Percentiles rank a stretch among this genome's conserved stretches.
Evolutionary conservation across 2,888 invertebrate species (phyloP).

Genomic region (Thereva nobilitata): DNA sequence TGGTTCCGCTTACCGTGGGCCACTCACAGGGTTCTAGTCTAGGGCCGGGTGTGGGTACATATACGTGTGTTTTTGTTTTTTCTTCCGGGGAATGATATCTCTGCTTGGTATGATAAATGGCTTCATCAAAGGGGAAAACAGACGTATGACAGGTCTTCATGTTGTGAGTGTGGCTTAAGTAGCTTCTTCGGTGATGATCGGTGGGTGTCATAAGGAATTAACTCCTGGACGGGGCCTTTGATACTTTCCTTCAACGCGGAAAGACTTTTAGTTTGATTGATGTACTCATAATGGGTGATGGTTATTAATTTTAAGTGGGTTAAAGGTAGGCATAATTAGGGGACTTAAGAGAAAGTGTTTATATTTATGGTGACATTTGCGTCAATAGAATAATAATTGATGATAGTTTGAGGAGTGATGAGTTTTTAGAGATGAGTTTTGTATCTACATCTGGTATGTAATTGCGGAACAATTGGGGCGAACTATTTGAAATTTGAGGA

Average conservation of each 20-base stretch:
- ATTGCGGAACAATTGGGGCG: too few species aligned
- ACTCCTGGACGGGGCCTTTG: constrained; percentile 20
- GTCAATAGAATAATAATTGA: too few species aligned
- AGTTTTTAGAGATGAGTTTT: too few species aligned
- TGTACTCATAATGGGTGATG: constrained; percentile 17
- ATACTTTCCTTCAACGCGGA: not conserved
- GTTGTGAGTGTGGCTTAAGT: constrained; percentile 38
- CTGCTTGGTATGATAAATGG: constrained; percentile 36
- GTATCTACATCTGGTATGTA: too few species aligned
- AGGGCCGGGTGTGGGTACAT: constrained; percentile 3
- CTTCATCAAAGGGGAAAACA: constrained; percentile 35
- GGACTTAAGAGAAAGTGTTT: too few species aligned
- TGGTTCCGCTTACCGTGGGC: not conserved
- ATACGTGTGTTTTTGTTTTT: not conserved
- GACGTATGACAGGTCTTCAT: constrained; percentile 36
- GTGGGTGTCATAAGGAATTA: constrained; percentile 39
- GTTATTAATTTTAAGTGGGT: constrained; percentile 22
- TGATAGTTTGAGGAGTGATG: too few species aligned
- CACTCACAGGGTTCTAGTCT: too few species aligned
- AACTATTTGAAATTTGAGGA: too few species aligned
- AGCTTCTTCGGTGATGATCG: constrained; percentile 31
- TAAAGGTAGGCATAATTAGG: constrained; percentile 20
- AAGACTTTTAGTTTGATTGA: constrained; percentile 13
- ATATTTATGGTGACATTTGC: too few species aligned
- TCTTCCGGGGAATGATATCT: too few species aligned